These are phyloP conservation scores for Scytalopus superciliaris DNA, from an alignment of 2,113 vertebrate species.

Conservation along the genomic window DNA sequence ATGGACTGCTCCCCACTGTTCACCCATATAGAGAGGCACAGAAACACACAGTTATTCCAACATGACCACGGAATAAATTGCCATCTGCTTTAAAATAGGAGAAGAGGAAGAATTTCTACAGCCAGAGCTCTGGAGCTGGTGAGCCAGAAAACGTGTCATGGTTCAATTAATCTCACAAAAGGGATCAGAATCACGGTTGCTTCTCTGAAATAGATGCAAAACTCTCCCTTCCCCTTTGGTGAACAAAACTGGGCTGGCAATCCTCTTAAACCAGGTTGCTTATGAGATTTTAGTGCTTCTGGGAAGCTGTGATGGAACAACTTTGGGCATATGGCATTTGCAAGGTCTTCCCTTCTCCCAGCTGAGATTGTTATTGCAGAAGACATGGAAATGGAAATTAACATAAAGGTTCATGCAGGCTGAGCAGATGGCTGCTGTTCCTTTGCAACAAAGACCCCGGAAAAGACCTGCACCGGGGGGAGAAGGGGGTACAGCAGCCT, in stretches of 20 bases:
- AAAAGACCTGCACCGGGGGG: rapidly evolving
- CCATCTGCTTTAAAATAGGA: not conserved
- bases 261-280: not conserved
- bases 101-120: not conserved
- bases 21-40: not conserved
- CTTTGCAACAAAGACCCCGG: not conserved
- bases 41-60: not conserved
- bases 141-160: not conserved
- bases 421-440: not conserved
- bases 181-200: not conserved
- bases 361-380: not conserved
- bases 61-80: not conserved
- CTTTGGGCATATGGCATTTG: not conserved
- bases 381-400: not conserved
- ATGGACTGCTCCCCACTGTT: conserved; percentile 7
- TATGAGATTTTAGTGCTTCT: not conserved
- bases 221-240: not conserved
- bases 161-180: not conserved
- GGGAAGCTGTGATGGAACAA: not conserved
- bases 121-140: not conserved
- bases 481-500: not conserved
- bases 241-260: not conserved
- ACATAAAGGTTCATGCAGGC: not conserved
- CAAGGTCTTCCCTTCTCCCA: not conserved
- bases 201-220: not conserved